Base-by-base conservation (phyloP, 2,113 vertebrate species). In the Pangasianodon gigas region DNA sequence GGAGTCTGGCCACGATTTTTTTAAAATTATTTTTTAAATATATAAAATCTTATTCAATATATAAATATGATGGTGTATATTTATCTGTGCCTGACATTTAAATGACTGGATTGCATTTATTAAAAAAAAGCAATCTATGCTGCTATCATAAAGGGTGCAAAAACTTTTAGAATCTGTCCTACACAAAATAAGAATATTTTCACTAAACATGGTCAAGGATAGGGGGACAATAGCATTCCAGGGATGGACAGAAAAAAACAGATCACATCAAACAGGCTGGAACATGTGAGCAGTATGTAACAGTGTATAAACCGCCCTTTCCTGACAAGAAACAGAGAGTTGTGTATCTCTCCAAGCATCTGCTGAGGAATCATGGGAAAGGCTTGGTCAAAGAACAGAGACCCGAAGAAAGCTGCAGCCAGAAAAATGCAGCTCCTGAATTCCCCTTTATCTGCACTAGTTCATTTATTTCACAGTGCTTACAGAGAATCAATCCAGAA, bases 261-360 rank as follows among this genome's bases (percentile, higher is more conserved):
- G 19, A 89, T 87, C 48, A 67, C 67, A 71, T 91, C 65, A 91
- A 91, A 84, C 84, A 84, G 60, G 85, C 90, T 86, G 90, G 79
- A 88, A 84, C 71, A 91, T 84, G 75, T 46, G 19, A 46, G 62
- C 71, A 26, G 87, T 90, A 87, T 89, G 85, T 52, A 90, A 71
- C 71, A 3, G 54, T 84, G 52, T 60, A 44, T 54, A 56, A 54
- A 26, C 32, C 93, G 93, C 82, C 93, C 94, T 94, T 93, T 95
- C 94, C 94, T 95, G 95, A 91, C 75, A 91, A 94, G 95, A 95
- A 95, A 89, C 81, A 41, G 54, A 29, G 24, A 2, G 14, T 85
- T 69, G 65, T 56, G 65, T 93, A 92, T 94, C 87, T 51, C 44
- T 52, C 21, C 77, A 24, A 46, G 79, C 86, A 93, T 94, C 92